Evolutionary conservation across 1,140 invertebrate genomes (phyloP), one percentile per base, ranked within the genome.

Genomic region (Aphaenogaster floridana): DNA sequence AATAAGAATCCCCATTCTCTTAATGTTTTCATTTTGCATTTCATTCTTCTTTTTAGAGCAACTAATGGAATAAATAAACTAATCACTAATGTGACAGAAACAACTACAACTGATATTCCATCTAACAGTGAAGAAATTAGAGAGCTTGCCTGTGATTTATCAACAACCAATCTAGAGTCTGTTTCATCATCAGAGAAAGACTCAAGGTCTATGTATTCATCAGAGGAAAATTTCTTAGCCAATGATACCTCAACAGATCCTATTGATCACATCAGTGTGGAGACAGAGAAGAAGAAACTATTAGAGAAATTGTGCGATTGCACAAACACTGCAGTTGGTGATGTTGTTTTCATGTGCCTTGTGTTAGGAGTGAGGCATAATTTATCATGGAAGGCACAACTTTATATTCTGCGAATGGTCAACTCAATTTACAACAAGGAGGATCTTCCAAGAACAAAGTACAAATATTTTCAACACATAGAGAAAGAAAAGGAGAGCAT

Each of bases 311-410:
- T 74, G 3, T 74, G 71, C 11, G 11, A 74, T 39, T 74, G 71
- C 11, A 74, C 50, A 74, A 74, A 74, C 8, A 74, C 48, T 54
- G 39, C 50, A 72, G 1, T 34, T 54, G 71, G 50, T 74, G 50
- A 74, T 74, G 15, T 74, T 54, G 3, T 74, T 52, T 74, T 74
- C 4, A 74, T 74, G 50, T 74, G 71, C 15, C 71, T 74, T 36
- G 50, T 54, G 17, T 74, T 74, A 74, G 71, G 50, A n/a, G 34
- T 74, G 17, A 74, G 17, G 3, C 71, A 74, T 74, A 74, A 74
- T 74, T 52, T 74, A 11, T 11, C 34, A 54, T 74, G 71, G 50
- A 50, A 74, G 34, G 15, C 71, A 74, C 71, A 74, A 8, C 71
- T 74, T 54, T 50, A 74, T 4, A 74, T 74, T 54, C 50, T 74